Base-by-base conservation (phyloP, 2,113 vertebrate species). In the Limnothrissa miodon region DNA sequence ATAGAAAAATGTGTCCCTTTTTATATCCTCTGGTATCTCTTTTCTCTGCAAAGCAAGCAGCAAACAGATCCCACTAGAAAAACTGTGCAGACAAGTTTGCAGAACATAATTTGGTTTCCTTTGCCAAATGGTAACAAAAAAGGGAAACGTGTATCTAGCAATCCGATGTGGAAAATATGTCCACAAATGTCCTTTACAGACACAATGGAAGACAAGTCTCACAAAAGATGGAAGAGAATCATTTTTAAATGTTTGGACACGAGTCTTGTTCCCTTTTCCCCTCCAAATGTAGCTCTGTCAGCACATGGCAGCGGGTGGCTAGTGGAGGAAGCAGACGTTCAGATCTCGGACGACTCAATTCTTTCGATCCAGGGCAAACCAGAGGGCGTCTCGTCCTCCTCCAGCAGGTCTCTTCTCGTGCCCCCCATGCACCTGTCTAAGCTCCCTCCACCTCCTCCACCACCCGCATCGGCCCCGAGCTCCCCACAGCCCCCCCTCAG, bases 261-360 rank as follows among this genome's bases (percentile, higher is more conserved):
- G 19, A 36, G 66, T 15, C 33, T 36, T 74, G 66, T 29, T 70
- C 33, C 13, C n/a, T 44, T 82, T 51, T 44, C 45, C 21, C 4
- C 56, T 45, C 2, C 81, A 44, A 19, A 17, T 8, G 5, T 4
- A 39, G 36, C 13, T 6, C 13, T 29, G 80, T 44, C 53, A 56
- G 59, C 2, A 0, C 29, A 25, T 25, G 25, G 59, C 25, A 1
- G 59, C 29, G 59, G 59, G 59, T 2, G 25, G 59, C 17, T 48
- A 25, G 25, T 33, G 29, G 33, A 74, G 29, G 15, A 11, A 15
- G 42, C 2, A 39, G 13, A 82, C 7, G 45, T 81, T 99, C 95
- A 99, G 91, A 99, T 99, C 92, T 99, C 98, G 0, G 97, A 99
- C 21, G 97, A 97, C 90, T 99, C 98, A 0, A 97, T 96, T 78